Evolutionary conservation across 37 sponge, comb jelly and placozoan species (phyloP).

Genomic region (Trichoplax adhaerens): DNA sequence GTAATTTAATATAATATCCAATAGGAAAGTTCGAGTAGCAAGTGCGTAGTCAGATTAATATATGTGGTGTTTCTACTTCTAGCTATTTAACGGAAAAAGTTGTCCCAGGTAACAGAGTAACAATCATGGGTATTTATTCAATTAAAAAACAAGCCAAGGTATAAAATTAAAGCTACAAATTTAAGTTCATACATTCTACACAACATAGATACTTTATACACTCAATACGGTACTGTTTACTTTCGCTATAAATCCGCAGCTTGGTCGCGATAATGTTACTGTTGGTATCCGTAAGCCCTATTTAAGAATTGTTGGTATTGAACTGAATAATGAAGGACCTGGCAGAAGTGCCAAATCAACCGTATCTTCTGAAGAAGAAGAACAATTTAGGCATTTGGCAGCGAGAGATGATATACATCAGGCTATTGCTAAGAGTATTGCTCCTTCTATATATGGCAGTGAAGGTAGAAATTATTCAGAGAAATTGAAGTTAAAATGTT

Average conservation of each 20-base stretch:
- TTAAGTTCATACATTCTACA: neutral
- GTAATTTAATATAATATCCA: neutral
- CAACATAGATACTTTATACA: neutral
- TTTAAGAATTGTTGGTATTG: conserved; percentile 82
- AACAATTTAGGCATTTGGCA: conserved; percentile 51
- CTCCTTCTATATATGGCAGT: conserved; percentile 98
- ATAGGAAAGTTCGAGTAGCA: neutral
- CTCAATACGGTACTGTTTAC: neutral
- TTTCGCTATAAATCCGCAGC: neutral
- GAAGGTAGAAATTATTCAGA: conserved; percentile 22
- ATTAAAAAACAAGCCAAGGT: neutral
- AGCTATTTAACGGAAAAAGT: conserved; percentile 68
- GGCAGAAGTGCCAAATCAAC: conserved; percentile 37
- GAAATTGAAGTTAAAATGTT: neutral
- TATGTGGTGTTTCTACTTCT: neutral
- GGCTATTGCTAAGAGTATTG: conserved; percentile 51
- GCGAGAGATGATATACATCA: conserved; percentile 75
- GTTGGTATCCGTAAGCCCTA: conserved; percentile 90
- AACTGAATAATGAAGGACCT: conserved; percentile 68
- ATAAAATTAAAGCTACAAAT: neutral
- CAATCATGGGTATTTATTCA: neutral
- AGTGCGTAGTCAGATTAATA: neutral
- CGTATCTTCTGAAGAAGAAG: conserved; percentile 81
- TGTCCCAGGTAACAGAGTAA: conserved; percentile 92
- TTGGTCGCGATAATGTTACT: conserved; percentile 33